phyloP scores from a whole-genome alignment of 2,888 invertebrate genomes.

The Trissolcus brochymenae region DNA sequence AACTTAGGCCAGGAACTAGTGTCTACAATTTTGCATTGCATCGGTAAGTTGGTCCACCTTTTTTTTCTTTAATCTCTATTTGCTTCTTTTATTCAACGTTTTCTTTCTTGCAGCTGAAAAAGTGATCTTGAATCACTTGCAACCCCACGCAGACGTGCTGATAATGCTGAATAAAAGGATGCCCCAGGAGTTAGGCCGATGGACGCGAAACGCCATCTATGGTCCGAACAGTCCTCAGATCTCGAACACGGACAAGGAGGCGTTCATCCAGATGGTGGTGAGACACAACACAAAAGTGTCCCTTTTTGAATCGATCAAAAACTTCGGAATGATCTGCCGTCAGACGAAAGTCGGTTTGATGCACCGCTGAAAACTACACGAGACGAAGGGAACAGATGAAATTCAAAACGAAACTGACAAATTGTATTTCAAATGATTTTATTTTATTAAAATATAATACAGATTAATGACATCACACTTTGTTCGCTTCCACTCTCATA shows the following conservation, averaged over 20 bases:
- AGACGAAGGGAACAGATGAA: not conserved
- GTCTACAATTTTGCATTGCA: slow-evolving; percentile 79
- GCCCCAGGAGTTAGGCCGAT: slow-evolving; percentile 79
- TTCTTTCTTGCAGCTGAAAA: slow-evolving; percentile 77
- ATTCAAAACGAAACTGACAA: slow-evolving; percentile 11
- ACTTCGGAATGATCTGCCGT: slow-evolving; percentile 37
- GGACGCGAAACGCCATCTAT: slow-evolving; percentile 79
- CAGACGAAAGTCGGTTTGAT: slow-evolving; percentile 28
- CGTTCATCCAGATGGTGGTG: slow-evolving; percentile 62
- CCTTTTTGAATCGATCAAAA: slow-evolving; percentile 17
- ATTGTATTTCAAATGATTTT: slow-evolving; percentile 62
- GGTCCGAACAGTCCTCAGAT: slow-evolving; percentile 62
- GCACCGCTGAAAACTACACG: slow-evolving; percentile 16
- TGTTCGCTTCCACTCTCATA: slow-evolving; percentile 60
- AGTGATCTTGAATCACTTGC: slow-evolving; percentile 80
- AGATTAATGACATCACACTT: slow-evolving; percentile 72
- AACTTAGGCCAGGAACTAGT: slow-evolving; percentile 80
- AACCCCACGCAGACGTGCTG: slow-evolving; percentile 81
- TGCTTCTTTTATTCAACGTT: not conserved
- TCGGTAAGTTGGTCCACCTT: slow-evolving; percentile 73
- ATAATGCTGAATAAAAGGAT: slow-evolving; percentile 82
- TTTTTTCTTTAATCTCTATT: not conserved
- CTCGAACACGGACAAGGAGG: slow-evolving; percentile 64
- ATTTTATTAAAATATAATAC: slow-evolving; percentile 74
- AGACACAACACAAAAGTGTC: slow-evolving; percentile 44